Conservation (phyloP, 2,113 vertebrate species). For the Otus sunia region DNA sequence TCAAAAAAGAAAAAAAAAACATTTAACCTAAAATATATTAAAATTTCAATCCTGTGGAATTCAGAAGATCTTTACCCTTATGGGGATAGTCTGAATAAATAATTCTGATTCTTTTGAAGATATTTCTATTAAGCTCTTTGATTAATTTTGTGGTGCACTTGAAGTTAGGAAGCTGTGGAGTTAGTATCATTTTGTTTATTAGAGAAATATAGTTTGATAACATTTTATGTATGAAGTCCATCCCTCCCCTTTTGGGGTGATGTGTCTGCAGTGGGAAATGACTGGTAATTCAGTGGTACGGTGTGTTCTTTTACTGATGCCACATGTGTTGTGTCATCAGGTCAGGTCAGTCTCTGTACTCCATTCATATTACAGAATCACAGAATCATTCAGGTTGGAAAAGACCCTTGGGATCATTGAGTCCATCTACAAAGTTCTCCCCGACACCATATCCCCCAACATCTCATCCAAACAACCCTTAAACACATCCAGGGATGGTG, state of each 20-base stretch:
- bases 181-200: background rate
- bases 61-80: background rate
- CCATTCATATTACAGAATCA: too few species aligned
- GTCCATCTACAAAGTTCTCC: too few species aligned
- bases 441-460: too few species aligned
- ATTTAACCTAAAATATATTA: background rate
- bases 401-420: too few species aligned
- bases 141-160: background rate
- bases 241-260: background rate
- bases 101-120: background rate
- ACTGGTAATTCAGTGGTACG: fast-evolving
- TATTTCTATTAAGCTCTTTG: background rate
- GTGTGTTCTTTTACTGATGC: background rate
- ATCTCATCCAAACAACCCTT: too few species aligned
- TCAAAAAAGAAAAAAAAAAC: background rate
- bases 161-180: background rate
- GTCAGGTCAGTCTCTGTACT: background rate
- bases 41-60: background rate
- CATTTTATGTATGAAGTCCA: background rate
- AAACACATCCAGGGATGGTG: too few species aligned
- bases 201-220: background rate
- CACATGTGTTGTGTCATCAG: background rate
- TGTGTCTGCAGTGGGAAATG: background rate
- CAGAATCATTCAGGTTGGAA: too few species aligned
- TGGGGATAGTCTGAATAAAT: background rate